Evolutionary conservation across 2,113 vertebrate genomes (phyloP).

Genomic region (Tiliqua scincoides): DNA sequence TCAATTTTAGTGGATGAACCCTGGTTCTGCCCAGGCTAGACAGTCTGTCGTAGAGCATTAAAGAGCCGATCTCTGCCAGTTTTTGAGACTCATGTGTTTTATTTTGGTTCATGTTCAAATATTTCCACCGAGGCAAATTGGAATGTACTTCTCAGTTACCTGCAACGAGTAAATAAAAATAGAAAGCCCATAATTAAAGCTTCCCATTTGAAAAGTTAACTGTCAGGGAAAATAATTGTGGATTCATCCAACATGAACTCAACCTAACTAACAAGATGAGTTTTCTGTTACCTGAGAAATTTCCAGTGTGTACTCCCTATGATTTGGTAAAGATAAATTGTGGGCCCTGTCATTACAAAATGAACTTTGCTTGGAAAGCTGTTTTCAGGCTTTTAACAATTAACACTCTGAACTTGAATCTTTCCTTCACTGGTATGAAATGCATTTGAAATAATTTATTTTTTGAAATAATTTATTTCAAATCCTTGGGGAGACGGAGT

Average conservation of each 20-base stretch:
- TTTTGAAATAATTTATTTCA: constrained; percentile 46
- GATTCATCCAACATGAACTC: neutral
- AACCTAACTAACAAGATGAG: neutral
- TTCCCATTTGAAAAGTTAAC: constrained; percentile 20
- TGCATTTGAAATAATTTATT: constrained; percentile 41
- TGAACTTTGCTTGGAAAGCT: constrained; percentile 38
- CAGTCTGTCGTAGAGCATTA: too few species aligned
- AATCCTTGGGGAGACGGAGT: constrained; percentile 35
- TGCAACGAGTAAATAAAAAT: neutral
- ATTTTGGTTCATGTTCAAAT: neutral
- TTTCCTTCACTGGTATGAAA: constrained; percentile 44
- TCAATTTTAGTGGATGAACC: too few species aligned
- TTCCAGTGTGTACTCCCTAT: neutral
- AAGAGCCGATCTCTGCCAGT: neutral
- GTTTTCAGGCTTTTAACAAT: constrained; percentile 42
- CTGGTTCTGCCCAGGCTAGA: too few species aligned
- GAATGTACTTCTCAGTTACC: neutral
- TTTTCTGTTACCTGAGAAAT: neutral
- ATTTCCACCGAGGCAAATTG: neutral
- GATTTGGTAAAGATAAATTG: constrained; percentile 33
- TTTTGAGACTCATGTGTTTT: neutral
- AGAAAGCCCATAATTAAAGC: neutral
- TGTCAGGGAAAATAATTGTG: constrained; percentile 17
- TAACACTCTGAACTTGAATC: constrained; percentile 39
- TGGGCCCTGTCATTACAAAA: constrained; percentile 23